Percentiles rank a stretch among this genome's conserved stretches.
Conservation (phyloP, 2,113 vertebrate species). For the Paraplagusia blochii region DNA sequence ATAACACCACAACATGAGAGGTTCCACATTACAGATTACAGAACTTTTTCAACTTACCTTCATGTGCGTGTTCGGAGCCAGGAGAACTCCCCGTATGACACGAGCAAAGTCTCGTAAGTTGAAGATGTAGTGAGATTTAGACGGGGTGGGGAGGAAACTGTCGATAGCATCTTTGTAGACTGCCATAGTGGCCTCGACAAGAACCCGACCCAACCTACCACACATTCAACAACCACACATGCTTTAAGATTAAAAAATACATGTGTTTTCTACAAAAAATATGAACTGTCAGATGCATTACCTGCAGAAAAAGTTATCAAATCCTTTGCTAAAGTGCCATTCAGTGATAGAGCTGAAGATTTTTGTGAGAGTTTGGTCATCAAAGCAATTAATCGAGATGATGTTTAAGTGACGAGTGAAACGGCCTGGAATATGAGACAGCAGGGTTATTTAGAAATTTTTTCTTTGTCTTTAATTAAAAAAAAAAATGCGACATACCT, state of each 20-base stretch:
- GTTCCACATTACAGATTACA: background rate
- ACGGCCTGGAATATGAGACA: slow-evolving; percentile 74
- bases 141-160: slow-evolving; percentile 89
- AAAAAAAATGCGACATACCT: slow-evolving; percentile 69
- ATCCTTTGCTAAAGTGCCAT: slow-evolving; percentile 90
- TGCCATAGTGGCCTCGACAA: slow-evolving; percentile 86
- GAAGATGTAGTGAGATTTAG: slow-evolving; percentile 94
- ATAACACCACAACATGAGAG: background rate
- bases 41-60: slow-evolving; percentile 69
- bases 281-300: slow-evolving; percentile 47
- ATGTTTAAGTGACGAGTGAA: slow-evolving; percentile 90
- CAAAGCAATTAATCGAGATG: slow-evolving; percentile 84
- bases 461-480: background rate
- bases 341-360: slow-evolving; percentile 87
- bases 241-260: no score
- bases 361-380: slow-evolving; percentile 83
- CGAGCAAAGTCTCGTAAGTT: slow-evolving; percentile 90
- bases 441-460: background rate
- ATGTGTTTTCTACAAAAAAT: background rate
- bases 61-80: slow-evolving; percentile 86
- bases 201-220: slow-evolving; percentile 81
- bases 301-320: slow-evolving; percentile 82
- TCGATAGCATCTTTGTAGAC: slow-evolving; percentile 84
- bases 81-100: slow-evolving; percentile 86
- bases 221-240: background rate